These are phyloP conservation scores for Pterocles orientalis DNA, from an alignment of 2,113 vertebrate genomes.

Conservation along the genomic window DNA sequence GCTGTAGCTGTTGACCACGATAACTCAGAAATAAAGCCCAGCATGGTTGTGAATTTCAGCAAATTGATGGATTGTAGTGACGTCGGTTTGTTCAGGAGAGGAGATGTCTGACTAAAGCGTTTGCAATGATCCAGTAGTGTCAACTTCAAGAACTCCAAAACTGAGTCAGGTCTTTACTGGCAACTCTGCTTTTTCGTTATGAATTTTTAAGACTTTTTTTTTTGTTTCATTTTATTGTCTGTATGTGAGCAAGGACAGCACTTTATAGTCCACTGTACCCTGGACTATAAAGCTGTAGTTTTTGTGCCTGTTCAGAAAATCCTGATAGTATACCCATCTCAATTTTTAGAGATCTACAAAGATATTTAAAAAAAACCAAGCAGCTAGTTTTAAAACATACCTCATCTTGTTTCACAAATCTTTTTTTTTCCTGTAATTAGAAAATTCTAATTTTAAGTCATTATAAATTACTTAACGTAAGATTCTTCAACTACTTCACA, in stretches of 20 bases:
- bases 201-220: not conserved
- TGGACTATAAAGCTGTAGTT: not conserved
- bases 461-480: slow-evolving; percentile 52
- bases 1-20: not conserved
- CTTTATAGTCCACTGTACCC: not conserved
- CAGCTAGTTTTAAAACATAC: not conserved
- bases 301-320: not conserved
- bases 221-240: not conserved
- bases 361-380: not conserved
- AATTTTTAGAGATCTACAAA: not conserved
- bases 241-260: not conserved
- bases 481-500: slow-evolving; percentile 24
- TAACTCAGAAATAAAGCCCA: not conserved
- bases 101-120: not conserved
- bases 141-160: not conserved
- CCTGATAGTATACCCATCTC: not conserved
- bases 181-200: not conserved
- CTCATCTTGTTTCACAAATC: not conserved
- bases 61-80: not conserved
- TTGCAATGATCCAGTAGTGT: not conserved
- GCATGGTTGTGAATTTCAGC: not conserved
- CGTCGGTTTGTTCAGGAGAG: not conserved
- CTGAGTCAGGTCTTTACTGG: not conserved
- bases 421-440: not conserved
- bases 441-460: slow-evolving; percentile 27